Base-by-base conservation (phyloP, 1,140 invertebrate genomes). In the Muscidifurax raptorellus region DNA sequence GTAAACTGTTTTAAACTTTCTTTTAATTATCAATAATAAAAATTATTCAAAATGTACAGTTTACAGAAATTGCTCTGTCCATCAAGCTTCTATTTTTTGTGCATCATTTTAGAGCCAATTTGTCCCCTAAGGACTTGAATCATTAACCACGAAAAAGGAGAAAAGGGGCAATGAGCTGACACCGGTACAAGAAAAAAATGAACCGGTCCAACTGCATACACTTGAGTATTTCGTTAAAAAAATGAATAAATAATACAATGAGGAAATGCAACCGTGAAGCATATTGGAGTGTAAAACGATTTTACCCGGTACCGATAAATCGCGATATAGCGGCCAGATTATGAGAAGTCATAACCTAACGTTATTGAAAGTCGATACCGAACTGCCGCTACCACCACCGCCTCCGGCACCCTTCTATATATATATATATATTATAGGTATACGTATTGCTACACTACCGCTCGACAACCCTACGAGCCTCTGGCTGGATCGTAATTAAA, bases 311-410 rank as follows among this genome's bases (percentile, higher is more conserved):
- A 22, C 32, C 30, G 44, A 82, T 82, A 82, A 82, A 82, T 76
- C 32, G 59, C 59, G 52, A 76, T 76, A 67, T 44, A 67, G n/a
- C 25, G 52, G 30, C 4, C 25, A 76, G 81, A 76, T 82, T 82
- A 82, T 76, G 81, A 82, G 72, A 64, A 75, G 71, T 75, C 80
- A 75, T 82, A 82, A 82, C 44, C 71, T 59, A 74, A 82, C 69
- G 28, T 82, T 82, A 82, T 82, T 71, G 80, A 75, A 82, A 82
- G 81, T 76, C 81, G 81, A 76, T 82, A 76, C 18, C 44, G 2
- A 40, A 67, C 36, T 66, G 67, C 40, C 36, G 40, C 15, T 30
- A n/a, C 52, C 4, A 59, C 52, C 22, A 18, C 22, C 52, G 32
- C 32, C 64, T 27, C 18, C 1, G 64, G 28, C 25, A 22, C 22